phyloP scores from a whole-genome alignment of 2,797 vertebrate species.

The Melanotaenia boesemani region DNA sequence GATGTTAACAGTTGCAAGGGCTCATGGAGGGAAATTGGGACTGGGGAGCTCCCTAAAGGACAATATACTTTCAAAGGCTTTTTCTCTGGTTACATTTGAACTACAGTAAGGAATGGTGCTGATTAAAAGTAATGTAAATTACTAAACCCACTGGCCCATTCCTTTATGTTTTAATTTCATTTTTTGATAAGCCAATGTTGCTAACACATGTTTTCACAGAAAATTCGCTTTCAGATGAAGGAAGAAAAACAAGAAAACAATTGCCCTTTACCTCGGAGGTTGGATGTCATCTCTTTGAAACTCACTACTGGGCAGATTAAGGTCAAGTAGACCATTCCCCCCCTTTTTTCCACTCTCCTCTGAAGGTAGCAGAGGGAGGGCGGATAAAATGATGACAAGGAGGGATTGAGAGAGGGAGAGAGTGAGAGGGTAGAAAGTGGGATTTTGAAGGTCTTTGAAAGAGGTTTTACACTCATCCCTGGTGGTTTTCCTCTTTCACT shows the following conservation, averaged over 20 bases:
- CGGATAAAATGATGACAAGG: conserved; percentile 71
- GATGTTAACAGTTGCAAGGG: not conserved
- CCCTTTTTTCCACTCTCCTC: conserved; percentile 44
- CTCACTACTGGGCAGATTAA: conserved; percentile 85
- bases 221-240: conserved; percentile 81
- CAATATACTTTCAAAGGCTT: not conserved
- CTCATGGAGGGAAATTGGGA: not conserved
- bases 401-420: conserved; percentile 61
- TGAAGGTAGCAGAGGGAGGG: conserved; percentile 68
- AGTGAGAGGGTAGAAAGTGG: conserved; percentile 63
- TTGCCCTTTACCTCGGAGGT: conserved; percentile 86
- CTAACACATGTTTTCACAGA: no score
- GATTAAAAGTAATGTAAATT: not conserved
- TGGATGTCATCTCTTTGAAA: conserved; percentile 84
- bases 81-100: not conserved
- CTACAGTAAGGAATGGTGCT: not conserved
- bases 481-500: conserved; percentile 71
- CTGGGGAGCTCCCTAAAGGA: not conserved
- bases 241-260: conserved; percentile 68
- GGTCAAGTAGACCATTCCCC: conserved; percentile 82
- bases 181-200: not conserved
- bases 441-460: conserved; percentile 82
- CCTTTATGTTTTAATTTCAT: not conserved
- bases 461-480: conserved; percentile 81
- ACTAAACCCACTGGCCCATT: not conserved